Evolutionary conservation across 2,888 invertebrate species (phyloP).

Genomic region (Callyntrura guangdongensis): DNA sequence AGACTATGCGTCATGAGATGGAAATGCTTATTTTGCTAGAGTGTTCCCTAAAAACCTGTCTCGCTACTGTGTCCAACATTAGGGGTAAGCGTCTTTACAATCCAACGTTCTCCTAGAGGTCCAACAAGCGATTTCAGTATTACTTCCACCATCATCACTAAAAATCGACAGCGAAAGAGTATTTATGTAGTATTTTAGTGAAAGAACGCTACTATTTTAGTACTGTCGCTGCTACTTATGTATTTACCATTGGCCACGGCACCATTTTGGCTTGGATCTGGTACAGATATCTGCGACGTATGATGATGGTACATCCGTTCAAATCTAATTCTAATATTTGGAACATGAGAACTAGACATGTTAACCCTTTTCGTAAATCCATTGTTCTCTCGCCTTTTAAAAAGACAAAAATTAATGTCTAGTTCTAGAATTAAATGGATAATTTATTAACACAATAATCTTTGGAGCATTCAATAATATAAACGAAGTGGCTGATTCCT

Average conservation of each 20-base stretch:
- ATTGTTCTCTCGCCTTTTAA: background rate
- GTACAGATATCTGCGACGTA: background rate
- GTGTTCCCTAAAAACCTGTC: slow-evolving; percentile 13
- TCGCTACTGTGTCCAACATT: background rate
- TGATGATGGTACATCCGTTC: background rate
- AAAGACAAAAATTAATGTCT: slow-evolving; percentile 44
- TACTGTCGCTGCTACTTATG: background rate
- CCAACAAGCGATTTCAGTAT: background rate
- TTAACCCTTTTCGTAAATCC: background rate
- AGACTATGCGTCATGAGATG: background rate
- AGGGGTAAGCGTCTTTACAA: slow-evolving; percentile 17
- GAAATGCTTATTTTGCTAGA: background rate
- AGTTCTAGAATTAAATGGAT: slow-evolving; percentile 60
- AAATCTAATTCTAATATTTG: background rate
- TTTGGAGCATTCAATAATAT: slow-evolving; percentile 25
- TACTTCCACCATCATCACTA: slow-evolving; percentile 1
- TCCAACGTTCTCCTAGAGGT: background rate
- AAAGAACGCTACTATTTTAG: slow-evolving; percentile 5
- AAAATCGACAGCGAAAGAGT: slow-evolving; percentile 21
- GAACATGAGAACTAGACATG: background rate
- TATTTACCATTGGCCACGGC: background rate
- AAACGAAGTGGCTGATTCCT: slow-evolving; percentile 15
- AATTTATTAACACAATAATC: slow-evolving; percentile 63
- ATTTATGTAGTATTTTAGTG: slow-evolving; percentile 46
- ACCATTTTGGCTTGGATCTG: background rate